Conservation (phyloP, 2,888 invertebrate genomes). For the Xiphydria camelus region DNA sequence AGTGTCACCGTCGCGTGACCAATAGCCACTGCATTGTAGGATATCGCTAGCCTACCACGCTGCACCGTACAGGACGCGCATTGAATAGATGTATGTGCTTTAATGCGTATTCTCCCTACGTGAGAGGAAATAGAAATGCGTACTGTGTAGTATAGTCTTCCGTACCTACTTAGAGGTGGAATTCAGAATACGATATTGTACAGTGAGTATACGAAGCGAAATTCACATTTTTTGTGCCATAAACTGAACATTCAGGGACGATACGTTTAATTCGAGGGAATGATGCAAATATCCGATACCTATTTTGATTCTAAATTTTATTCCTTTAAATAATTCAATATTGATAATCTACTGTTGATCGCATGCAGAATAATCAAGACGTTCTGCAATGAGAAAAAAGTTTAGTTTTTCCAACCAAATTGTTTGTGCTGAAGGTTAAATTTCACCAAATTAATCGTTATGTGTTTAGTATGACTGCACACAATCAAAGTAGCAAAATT, state of each 20-base stretch:
- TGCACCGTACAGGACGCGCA: slow-evolving; percentile 9
- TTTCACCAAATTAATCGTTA: too few relatives aligned
- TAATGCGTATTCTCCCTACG: slow-evolving; percentile 13
- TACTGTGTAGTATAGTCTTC: not conserved
- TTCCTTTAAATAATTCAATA: too few relatives aligned
- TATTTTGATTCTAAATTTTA: too few relatives aligned
- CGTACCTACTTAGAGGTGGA: not conserved
- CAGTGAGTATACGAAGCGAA: not conserved
- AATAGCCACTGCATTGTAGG: slow-evolving; percentile 1
- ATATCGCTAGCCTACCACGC: not conserved
- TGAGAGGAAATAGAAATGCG: slow-evolving; percentile 26
- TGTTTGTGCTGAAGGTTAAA: too few relatives aligned
- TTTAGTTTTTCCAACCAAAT: too few relatives aligned
- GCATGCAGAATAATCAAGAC: too few relatives aligned
- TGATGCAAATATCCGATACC: too few relatives aligned
- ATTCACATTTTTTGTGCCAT: not conserved
- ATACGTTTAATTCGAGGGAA: not conserved
- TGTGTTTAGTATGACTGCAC: too few relatives aligned
- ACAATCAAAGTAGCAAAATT: too few relatives aligned
- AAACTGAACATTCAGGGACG: not conserved
- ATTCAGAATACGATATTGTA: not conserved
- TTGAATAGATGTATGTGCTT: slow-evolving; percentile 15
- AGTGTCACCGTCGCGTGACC: not conserved
- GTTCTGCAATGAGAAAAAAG: too few relatives aligned
- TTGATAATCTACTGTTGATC: too few relatives aligned